Evolutionary conservation across 2,113 vertebrate genomes (phyloP), one percentile per base, ranked within the genome.

Genomic region (Pollachius pollachius): DNA sequence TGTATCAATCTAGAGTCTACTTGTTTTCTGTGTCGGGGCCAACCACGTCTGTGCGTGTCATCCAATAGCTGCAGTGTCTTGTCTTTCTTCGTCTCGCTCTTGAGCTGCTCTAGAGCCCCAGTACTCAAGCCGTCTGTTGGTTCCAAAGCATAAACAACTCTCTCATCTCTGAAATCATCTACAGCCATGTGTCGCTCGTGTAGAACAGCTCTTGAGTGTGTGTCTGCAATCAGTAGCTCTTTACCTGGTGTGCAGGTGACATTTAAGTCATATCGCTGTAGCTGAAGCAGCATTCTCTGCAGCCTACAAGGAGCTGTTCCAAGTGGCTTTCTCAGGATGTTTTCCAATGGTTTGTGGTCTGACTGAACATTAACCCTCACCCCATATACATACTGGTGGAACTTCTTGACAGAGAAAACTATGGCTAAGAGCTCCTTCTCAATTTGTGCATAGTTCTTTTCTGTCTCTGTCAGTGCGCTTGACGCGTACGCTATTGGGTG

Each of bases 381-480:
- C 0, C 58, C 64, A 17, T 71, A 59, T 18, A 18, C 57, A 59
- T 57, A 58, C 30, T 27, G n/a, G 27, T 75, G 62, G 16, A 75
- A 68, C 62, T 16, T 58, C 52, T 66, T 67, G 58, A 63, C 8
- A 17, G 69, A 27, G 9, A 69, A 80, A 1, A 62, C 52, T n/a
- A 78, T 74, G 0, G 67, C 63, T n/a, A 74, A 17, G 1, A 76
- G 63, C 67, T 69, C 56, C 62, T 62, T 76, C 37, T 76, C 60
- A 56, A 68, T 71, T 63, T 68, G 67, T 54, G 67, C 34, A 66
- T 74, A 68, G 1, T 67, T 71, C n/a, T 58, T 52, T 17, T 65
- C 64, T 9, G 52, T 17, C 1, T 69, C 60, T 1, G 62, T 54
- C 27, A 63, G 54, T 18, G 65, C 57, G 11, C 62, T 71, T 1